Base-by-base conservation (phyloP, 2,113 vertebrate genomes). In the Empidonax traillii region DNA sequence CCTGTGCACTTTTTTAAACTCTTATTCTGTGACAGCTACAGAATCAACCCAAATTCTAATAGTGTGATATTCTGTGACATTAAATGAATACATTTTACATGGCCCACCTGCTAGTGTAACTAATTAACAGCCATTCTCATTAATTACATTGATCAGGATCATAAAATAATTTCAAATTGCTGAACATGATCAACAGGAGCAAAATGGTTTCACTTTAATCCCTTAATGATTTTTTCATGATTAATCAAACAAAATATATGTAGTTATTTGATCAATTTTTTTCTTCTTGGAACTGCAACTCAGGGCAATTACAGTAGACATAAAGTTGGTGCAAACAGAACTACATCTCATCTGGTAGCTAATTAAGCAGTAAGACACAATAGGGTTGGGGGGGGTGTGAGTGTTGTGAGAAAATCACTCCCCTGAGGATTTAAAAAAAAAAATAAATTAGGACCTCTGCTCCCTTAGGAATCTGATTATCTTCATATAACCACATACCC, bases 121-220 rank as follows among this genome's bases (percentile, higher is more conserved):
- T 98, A 98, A 98, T 98, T 98, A 98, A 97, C 96, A 98, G 89
- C 86, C 93, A 93, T 97, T 97, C 97, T 97, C 97, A 98, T 98
- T 98, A 98, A 98, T 98, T 98, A 98, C 97, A 98, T 98, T 98
- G 98, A 98, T 98, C 97, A 90, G 97, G 97, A 98, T 98, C 98
- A 98, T 98, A 98, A 98, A 98, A 98, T 98, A 97, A 98, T 98
- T 97, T 97, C 71, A 96, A 82, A 97, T 96, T 97, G 97, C 95
- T 94, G 93, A 98, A 97, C 96, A 97, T 85, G 97, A 98, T 98
- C 97, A 97, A 97, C 97, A 97, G 94, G 96, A 98, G 89, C 95
- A 96, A 98, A 98, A 98, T 95, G 94, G 85, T 95, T 98, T 98
- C 81, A 51, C 95, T 98, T 97, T 98, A 98, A 97, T 98, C 96